These are phyloP conservation scores for Oreocharis arfaki DNA, from an alignment of 2,113 vertebrate species.

Conservation along the genomic window DNA sequence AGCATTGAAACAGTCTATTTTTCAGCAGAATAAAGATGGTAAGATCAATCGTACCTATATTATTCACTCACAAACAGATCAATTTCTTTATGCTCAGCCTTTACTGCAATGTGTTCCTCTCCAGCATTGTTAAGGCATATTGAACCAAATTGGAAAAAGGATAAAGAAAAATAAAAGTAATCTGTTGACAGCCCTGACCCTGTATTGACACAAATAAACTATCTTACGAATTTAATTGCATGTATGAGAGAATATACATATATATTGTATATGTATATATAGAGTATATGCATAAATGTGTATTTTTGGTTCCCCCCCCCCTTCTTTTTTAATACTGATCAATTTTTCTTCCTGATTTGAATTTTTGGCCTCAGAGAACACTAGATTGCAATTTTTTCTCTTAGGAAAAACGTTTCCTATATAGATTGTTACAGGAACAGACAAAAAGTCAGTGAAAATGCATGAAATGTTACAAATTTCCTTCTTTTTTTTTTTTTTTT, in stretches of 20 bases:
- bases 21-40: not conserved
- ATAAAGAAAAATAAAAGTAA: no score
- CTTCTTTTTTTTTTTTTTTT: not conserved
- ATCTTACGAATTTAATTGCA: not conserved
- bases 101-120: not conserved
- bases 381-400: not conserved
- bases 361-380: not conserved
- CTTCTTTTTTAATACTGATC: not conserved
- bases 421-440: not conserved
- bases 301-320: accelerated
- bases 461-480: not conserved
- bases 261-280: no score
- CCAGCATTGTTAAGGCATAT: not conserved
- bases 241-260: not conserved
- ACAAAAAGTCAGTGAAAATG: not conserved
- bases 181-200: not conserved
- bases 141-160: not conserved
- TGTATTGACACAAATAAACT: not conserved
- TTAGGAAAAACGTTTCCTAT: not conserved
- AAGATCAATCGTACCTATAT: not conserved
- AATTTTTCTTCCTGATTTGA: not conserved
- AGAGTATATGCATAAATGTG: not conserved
- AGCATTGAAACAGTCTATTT: not conserved
- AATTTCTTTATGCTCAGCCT: not conserved
- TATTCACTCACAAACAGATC: not conserved